Evolutionary conservation across 1,140 invertebrate genomes (phyloP), one percentile per base, ranked within the genome.

Genomic region (Rhizoglyphus robini): DNA sequence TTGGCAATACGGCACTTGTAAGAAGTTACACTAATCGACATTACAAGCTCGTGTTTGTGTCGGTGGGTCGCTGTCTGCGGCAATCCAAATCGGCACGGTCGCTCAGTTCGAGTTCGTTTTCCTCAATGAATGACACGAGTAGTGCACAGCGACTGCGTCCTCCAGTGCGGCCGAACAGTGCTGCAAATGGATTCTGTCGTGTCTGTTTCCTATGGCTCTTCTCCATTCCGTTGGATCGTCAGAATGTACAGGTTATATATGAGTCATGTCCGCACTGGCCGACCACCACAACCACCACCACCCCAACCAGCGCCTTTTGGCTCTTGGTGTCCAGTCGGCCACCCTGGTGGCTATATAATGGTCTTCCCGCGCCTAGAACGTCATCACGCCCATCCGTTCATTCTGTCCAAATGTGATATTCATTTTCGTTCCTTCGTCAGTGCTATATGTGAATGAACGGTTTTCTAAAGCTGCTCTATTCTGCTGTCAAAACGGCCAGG

Each of bases 21-120:
- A 54, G 51, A 54, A 54, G 31, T 25, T 41, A 41, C 36, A 41
- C 20, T 54, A 54, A 54, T 54, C 51, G 51, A 54, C 23, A 54
- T 54, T 54, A 54, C 51, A 5, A 54, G 51, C 20, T 54, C 41
- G 41, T 46, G 41, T 46, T 46, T 15, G 41, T 46, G 41, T 15
- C 20, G 36, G 36, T 41, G 18, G 36, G 8, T 18, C 36, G 8
- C 36, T 18, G 36, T 41, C 18, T 41, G 36, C 36, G 36, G 36
- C 36, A 41, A 41, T 41, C 36, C 36, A 18, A 41, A 41, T 11
- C 36, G n/a, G n/a, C n/a, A n/a, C n/a, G n/a, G n/a, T n/a, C n/a
- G n/a, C n/a, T n/a, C n/a, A n/a, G n/a, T n/a, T n/a, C n/a, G n/a
- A n/a, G n/a, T n/a, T n/a, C n/a, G n/a, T n/a, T n/a, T n/a, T n/a